Evolutionary conservation across 2,113 vertebrate genomes (phyloP).

Genomic region (Vulpes lagopus): DNA sequence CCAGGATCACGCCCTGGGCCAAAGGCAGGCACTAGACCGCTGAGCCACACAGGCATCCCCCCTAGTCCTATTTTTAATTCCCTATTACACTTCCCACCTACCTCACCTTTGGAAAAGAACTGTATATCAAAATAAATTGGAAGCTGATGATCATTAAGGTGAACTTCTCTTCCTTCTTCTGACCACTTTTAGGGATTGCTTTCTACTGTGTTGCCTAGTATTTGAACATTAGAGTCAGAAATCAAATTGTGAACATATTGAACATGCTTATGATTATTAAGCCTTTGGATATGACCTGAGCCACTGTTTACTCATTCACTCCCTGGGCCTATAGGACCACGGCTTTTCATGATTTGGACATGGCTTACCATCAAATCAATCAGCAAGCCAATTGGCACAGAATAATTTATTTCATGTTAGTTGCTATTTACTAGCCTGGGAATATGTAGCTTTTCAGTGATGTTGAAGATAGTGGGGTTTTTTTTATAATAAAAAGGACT

Average conservation of each 20-base stretch:
- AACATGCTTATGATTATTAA: neutral
- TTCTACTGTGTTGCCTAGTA: neutral
- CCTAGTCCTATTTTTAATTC: neutral
- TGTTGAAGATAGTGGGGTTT: neutral
- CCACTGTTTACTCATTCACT: neutral
- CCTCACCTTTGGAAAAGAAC: neutral
- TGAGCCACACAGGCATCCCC: too few relatives aligned
- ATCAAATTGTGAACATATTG: neutral
- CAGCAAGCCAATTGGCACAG: neutral
- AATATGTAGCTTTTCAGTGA: neutral
- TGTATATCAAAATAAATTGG: neutral
- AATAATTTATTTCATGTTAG: neutral
- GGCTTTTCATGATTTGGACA: neutral
- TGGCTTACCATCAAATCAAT: neutral
- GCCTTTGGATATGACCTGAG: neutral
- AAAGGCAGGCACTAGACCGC: too few relatives aligned
- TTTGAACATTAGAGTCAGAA: neutral
- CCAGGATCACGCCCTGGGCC: too few relatives aligned
- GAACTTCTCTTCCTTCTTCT: neutral
- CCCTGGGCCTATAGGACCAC: neutral
- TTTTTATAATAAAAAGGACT: slow-evolving; percentile 9
- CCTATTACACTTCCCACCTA: neutral
- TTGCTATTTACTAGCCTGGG: neutral
- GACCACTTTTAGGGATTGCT: neutral
- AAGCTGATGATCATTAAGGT: neutral